Conservation (phyloP, 2,888 invertebrate species). For the Cartodere bifasciata region DNA sequence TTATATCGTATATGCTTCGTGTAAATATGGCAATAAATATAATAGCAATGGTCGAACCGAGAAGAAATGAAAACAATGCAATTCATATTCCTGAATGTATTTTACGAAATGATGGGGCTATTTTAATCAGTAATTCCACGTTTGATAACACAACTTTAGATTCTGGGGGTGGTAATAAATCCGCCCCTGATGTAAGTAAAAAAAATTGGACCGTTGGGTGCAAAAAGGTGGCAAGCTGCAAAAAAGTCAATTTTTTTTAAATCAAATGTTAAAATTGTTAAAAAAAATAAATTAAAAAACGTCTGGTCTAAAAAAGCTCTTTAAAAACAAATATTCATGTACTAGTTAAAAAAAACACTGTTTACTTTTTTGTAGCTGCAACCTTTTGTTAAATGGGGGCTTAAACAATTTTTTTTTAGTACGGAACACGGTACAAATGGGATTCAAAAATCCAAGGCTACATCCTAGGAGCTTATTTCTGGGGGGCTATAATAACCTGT, state of each 20-base stretch:
- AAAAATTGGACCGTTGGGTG: not conserved
- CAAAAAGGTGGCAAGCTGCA: not conserved
- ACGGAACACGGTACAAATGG: constrained; percentile 44
- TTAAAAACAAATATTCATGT: too few species aligned
- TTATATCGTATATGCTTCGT: constrained; percentile 60
- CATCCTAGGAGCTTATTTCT: constrained; percentile 55
- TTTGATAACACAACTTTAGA: constrained; percentile 3
- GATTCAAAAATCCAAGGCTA: constrained; percentile 46
- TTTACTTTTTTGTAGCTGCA: too few species aligned
- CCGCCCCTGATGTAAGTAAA: constrained; percentile 1
- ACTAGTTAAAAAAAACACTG: too few species aligned
- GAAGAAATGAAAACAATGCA: constrained; percentile 27
- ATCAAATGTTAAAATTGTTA: too few species aligned
- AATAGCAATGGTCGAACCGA: constrained; percentile 54
- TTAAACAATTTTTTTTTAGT: constrained; percentile 30
- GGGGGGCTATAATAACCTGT: constrained; percentile 55
- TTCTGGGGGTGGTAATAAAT: not conserved
- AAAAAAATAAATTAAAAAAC: too few species aligned
- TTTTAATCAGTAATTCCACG: too few species aligned
- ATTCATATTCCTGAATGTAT: constrained; percentile 14
- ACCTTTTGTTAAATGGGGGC: not conserved
- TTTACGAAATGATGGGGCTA: not conserved
- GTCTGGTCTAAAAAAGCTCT: too few species aligned
- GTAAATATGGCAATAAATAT: constrained; percentile 65
- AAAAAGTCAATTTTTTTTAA: constrained; percentile 2